Percentiles rank a stretch among this genome's conserved stretches.
phyloP scores from a whole-genome alignment of 2,113 vertebrate species.

The Microtus richardsoni region DNA sequence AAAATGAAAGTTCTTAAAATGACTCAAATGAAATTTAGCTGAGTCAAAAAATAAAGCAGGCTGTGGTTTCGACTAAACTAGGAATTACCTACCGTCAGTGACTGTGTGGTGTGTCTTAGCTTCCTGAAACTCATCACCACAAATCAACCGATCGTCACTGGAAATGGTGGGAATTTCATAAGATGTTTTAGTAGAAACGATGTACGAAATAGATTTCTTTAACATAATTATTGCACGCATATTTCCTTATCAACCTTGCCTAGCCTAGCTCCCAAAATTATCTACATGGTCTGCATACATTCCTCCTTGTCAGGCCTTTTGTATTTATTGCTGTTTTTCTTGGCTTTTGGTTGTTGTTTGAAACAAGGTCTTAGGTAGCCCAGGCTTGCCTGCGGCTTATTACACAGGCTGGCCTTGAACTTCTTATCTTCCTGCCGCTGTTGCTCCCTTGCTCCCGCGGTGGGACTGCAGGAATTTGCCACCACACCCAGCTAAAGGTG shows the following conservation, averaged over 20 bases:
- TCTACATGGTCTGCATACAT: not conserved
- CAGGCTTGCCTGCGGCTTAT: not conserved
- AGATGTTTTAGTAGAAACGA: conserved; percentile 21
- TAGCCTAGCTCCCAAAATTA: not conserved
- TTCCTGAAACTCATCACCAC: not conserved
- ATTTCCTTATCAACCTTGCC: not conserved
- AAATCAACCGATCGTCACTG: conserved; percentile 10
- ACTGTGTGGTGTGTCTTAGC: not conserved
- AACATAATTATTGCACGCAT: not conserved
- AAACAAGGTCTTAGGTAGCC: not conserved
- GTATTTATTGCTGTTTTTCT: not conserved
- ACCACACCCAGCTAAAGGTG: not conserved
- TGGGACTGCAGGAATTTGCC: not conserved
- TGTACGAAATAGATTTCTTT: not conserved
- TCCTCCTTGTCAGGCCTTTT: not conserved
- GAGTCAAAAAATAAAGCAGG: not conserved
- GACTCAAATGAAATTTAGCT: conserved; percentile 17
- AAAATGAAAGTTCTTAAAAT: conserved; percentile 54
- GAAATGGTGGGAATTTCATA: not conserved
- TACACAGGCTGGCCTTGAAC: not conserved
- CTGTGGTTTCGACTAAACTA: not conserved
- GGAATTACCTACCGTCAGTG: not conserved
- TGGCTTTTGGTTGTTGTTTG: not conserved
- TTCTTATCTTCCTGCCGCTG: not conserved
- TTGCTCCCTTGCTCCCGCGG: no score